Evolutionary conservation across 1,140 invertebrate species (phyloP).

Genomic region (Drosophila lacertosa): DNA sequence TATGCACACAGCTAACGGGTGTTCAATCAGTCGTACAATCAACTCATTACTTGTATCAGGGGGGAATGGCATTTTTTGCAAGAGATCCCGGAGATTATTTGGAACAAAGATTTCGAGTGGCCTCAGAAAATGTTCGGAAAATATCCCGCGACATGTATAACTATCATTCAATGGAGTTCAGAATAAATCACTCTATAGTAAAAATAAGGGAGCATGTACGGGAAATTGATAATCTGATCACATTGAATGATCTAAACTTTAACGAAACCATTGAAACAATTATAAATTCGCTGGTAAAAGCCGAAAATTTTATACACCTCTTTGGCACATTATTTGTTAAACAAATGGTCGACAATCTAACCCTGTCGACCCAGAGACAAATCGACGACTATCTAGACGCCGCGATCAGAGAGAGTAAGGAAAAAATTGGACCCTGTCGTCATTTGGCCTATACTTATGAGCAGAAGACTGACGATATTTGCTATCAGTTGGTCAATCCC

Average conservation of each 20-base stretch:
- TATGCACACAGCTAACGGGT: too few relatives aligned
- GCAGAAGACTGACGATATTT: not conserved
- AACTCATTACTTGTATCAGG: too few relatives aligned
- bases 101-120: too few relatives aligned
- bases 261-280: not conserved
- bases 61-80: too few relatives aligned
- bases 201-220: too few relatives aligned
- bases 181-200: too few relatives aligned
- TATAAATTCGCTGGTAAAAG: not conserved
- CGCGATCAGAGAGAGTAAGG: not conserved
- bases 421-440: not conserved
- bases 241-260: not conserved
- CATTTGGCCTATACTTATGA: not conserved
- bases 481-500: not conserved
- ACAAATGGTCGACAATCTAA: not conserved
- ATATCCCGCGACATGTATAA: too few relatives aligned
- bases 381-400: not conserved
- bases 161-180: too few relatives aligned
- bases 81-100: too few relatives aligned
- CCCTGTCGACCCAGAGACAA: fast-evolving
- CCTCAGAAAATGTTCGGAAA: too few relatives aligned
- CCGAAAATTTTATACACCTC: not conserved
- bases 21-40: too few relatives aligned
- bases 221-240: not conserved
- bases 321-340: not conserved